Evolutionary conservation across 2,113 vertebrate species (phyloP), one percentile per base, ranked within the genome.

Genomic region (Gnathonemus echidnorhynchus): DNA sequence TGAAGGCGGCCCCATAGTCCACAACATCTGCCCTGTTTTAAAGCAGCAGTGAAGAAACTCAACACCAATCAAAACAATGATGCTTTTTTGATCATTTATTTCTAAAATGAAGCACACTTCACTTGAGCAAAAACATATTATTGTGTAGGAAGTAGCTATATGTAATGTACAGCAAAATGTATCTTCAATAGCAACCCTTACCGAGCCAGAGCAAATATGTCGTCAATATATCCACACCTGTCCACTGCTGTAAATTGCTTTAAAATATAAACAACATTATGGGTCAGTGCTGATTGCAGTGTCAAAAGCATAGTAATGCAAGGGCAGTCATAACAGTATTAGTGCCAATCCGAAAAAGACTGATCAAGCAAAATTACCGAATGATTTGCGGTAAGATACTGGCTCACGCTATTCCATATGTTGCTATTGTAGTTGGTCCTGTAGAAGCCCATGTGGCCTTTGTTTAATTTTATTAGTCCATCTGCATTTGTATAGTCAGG

Each of bases 401-500:
- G 0, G 84, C 93, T 95, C 91, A 99, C 95, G 0, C 0, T 0
- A 1, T 5, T 56, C 98, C 98, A 99, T 91, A 95, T 95, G 90
- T 8, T 0, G 52, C 1, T 77, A 1, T 97, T 92, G 90, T 99
- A 97, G 93, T 98, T 98, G 92, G 99, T 98, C 90, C 98, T 95
- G 92, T 97, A 99, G 95, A 98, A 99, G 77, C 98, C 98, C 90
- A 97, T 93, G 90, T 99, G 97, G 88, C 98, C 95, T 45, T 95
- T 95, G 93, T 99, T 99, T 42, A 99, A 90, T 74, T 96, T 98
- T 15, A 95, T 90, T 91, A 96, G 96, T 88, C 89, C 89, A 77
- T 95, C 92, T 45, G 1, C 11, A 91, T 27, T 0, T 0, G 90
- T 86, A 92, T 94, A 95, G 83, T 91, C 1, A 5, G 0, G 0